A percentile compares a stretch with the other conserved stretches of the same genome.
These are phyloP conservation scores for Prionace glauca DNA, from an alignment of 2,797 vertebrate genomes.

Conservation along the genomic window DNA sequence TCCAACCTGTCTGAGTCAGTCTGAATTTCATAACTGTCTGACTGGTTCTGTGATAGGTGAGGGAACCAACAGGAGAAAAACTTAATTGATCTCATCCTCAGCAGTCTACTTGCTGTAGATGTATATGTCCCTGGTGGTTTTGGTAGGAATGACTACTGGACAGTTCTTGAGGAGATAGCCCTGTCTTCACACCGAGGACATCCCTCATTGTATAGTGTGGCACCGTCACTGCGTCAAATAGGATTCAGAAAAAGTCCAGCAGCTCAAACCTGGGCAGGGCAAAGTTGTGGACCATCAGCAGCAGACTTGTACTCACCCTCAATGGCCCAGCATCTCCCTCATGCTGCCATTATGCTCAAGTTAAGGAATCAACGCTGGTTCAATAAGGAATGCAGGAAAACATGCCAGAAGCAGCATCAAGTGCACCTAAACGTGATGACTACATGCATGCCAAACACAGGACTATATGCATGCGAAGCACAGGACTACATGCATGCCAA, in stretches of 20 bases:
- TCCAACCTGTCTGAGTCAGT: no score
- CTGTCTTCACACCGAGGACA: no score
- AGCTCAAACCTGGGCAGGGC: neutral
- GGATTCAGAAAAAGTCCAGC: neutral
- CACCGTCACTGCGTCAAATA: neutral
- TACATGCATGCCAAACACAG: no score
- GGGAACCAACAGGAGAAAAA: no score
- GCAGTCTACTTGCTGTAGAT: neutral
- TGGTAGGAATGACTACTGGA: neutral
- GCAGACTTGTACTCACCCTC: neutral
- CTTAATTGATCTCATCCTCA: neutral
- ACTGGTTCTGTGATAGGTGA: no score
- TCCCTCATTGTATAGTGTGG: neutral
- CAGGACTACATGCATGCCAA: no score
- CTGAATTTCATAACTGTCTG: no score
- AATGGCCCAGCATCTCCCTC: neutral
- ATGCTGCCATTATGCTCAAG: neutral
- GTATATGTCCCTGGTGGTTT: no score
- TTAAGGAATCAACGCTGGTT: neutral
- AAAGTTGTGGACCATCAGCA: neutral
- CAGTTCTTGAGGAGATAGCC: neutral
- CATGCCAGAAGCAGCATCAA: neutral
- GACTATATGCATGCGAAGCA: no score
- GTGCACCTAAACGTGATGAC: neutral
- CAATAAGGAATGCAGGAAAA: neutral